Base-by-base conservation (phyloP, 2,797 vertebrate genomes). In the Odontamblyopus rebecca region DNA sequence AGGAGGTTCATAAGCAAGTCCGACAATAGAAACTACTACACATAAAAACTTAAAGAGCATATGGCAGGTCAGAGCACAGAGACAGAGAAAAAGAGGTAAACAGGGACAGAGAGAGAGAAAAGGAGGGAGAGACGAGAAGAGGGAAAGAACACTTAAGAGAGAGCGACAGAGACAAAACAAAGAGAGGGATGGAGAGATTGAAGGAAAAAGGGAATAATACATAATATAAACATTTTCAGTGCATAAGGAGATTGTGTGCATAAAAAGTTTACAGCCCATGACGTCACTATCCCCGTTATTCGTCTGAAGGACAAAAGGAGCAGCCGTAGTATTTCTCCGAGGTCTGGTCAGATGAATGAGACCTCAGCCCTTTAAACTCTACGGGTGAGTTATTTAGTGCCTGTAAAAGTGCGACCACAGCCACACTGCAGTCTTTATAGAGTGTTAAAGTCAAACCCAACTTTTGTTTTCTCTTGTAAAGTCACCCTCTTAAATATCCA, bases 391-490 rank as follows among this genome's bases (percentile, higher is more conserved):
- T 56, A 38, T 54, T 50, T 30, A 56, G 53, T 5, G 11, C 53
- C 30, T 15, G 51, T 66, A 68, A 68, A 68, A 38, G 30, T 41
- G 11, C 3, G 12, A 11, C 23, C 53, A 35, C 67, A 38, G 32
- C 53, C 32, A 29, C n/a, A n/a, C 19, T 23, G 65, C 29, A 13
- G 53, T 9, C 56, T 68, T 68, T 68, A 57, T 68, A 38, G 53
- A 57, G 67, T 38, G 67, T 57, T 38, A 57, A 53, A 57, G 67
- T 68, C 67, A 38, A 19, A 35, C 35, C 8, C 29, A 38, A 56
- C 51, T 57, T 56, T 41, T 68, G 67, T 68, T 68, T 56, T 68
- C 30, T 23, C 67, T 68, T 23, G 27, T 68, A 56, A 68, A 68
- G 19, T 51, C 32, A n/a, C 7, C 32, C 27, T 54, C 19, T 67